These are phyloP conservation scores for Falco rusticolus DNA, from an alignment of 2,797 vertebrate species.

Conservation along the genomic window DNA sequence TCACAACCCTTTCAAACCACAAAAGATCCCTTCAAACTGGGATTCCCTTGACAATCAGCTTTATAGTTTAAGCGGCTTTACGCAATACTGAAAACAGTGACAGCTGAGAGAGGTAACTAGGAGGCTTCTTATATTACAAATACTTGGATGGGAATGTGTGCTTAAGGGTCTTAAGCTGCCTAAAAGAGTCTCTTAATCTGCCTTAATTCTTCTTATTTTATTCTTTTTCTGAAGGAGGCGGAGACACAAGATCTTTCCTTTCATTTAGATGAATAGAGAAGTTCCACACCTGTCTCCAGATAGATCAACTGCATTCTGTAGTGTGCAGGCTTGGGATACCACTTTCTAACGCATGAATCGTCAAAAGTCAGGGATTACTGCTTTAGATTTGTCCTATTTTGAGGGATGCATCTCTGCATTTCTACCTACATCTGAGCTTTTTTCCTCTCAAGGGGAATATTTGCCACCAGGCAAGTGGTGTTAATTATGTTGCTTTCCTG, in stretches of 20 bases:
- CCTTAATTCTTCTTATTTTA: constrained; percentile 38
- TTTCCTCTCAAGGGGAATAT: background rate
- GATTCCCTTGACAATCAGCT: constrained; percentile 53
- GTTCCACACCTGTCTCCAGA: background rate
- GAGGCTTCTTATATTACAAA: constrained; percentile 21
- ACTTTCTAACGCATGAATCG: background rate
- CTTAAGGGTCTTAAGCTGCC: constrained; percentile 45
- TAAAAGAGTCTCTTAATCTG: constrained; percentile 47
- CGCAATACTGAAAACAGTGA: constrained; percentile 17
- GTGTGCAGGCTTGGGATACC: background rate
- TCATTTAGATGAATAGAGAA: background rate
- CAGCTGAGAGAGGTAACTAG: constrained; percentile 41
- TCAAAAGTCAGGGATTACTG: background rate
- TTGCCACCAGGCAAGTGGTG: background rate
- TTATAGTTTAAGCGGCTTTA: constrained; percentile 60
- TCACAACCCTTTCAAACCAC: background rate
- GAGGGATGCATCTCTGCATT: background rate
- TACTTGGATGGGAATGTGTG: constrained; percentile 30
- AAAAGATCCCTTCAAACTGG: constrained; percentile 29
- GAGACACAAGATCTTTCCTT: background rate
- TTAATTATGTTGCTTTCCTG: background rate
- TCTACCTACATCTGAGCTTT: background rate
- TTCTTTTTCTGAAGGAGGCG: background rate
- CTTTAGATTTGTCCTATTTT: background rate
- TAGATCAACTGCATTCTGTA: background rate